Conservation (phyloP, 2,113 vertebrate genomes). For the Microtus ochrogaster region DNA sequence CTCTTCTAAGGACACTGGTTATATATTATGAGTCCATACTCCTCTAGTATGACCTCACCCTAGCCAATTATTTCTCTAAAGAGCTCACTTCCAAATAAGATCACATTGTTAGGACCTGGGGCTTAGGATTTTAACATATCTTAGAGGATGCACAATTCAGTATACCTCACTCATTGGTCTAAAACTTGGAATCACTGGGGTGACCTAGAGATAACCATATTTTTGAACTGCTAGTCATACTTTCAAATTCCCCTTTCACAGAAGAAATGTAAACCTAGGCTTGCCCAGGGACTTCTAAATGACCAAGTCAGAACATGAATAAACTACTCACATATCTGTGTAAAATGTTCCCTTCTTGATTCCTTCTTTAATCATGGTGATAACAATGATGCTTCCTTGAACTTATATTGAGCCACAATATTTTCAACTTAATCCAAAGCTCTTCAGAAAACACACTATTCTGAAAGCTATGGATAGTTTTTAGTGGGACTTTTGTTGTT, state of each 20-base stretch:
- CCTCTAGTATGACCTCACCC: neutral
- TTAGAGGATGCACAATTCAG: neutral
- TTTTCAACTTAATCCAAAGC: neutral
- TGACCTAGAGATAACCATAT: neutral
- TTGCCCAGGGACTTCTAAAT: neutral
- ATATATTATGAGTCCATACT: neutral
- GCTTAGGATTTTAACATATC: neutral
- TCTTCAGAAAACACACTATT: neutral
- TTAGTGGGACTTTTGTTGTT: neutral
- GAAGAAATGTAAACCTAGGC: neutral
- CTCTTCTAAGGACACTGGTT: neutral
- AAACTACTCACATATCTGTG: neutral
- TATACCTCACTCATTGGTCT: neutral
- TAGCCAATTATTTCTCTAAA: neutral
- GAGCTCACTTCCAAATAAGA: neutral
- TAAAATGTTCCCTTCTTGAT: neutral
- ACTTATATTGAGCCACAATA: conserved; percentile 33
- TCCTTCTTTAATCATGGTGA: neutral
- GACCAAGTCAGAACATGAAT: neutral
- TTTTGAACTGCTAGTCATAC: neutral
- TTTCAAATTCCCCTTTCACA: neutral
- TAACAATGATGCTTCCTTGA: conserved; percentile 15
- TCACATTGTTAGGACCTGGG: neutral
- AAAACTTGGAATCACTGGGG: neutral
- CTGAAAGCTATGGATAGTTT: conserved; percentile 24